Conservation (phyloP, 2,797 vertebrate genomes). For the Pseudochromis fuscus region DNA sequence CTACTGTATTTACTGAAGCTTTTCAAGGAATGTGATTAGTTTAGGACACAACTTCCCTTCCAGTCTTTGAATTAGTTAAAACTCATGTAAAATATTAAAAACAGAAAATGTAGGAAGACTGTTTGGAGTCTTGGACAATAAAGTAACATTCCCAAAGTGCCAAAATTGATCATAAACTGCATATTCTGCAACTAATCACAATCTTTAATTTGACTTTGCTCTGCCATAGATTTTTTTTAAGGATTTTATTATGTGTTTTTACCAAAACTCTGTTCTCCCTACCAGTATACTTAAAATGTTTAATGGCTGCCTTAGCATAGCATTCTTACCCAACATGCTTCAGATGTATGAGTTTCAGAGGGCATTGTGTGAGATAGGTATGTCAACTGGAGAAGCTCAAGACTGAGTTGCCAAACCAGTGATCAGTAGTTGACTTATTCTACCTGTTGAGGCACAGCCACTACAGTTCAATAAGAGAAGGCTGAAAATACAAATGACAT, state of each 20-base stretch:
- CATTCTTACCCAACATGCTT: too few species aligned
- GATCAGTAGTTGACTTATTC: too few species aligned
- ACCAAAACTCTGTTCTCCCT: too few species aligned
- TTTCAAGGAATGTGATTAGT: conserved; percentile 43
- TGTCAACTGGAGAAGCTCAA: too few species aligned
- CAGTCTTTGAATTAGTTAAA: neutral
- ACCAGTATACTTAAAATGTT: too few species aligned
- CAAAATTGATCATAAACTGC: neutral
- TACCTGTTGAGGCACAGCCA: neutral
- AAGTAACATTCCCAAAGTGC: neutral
- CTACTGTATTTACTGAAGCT: conserved; percentile 32
- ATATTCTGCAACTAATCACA: neutral
- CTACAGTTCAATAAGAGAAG: neutral
- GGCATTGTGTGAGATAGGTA: too few species aligned
- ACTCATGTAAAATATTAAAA: neutral
- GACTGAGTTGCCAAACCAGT: too few species aligned
- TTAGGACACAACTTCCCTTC: conserved; percentile 5
- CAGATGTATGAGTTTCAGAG: too few species aligned
- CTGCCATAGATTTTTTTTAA: too few species aligned
- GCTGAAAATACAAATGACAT: neutral
- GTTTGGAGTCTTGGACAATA: neutral
- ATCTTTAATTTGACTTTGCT: too few species aligned
- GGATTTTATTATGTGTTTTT: too few species aligned
- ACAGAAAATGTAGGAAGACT: neutral
- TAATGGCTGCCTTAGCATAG: too few species aligned